Evolutionary conservation across 2,888 invertebrate species (phyloP), one percentile per base, ranked within the genome.

Genomic region (Lycaena phlaeas): DNA sequence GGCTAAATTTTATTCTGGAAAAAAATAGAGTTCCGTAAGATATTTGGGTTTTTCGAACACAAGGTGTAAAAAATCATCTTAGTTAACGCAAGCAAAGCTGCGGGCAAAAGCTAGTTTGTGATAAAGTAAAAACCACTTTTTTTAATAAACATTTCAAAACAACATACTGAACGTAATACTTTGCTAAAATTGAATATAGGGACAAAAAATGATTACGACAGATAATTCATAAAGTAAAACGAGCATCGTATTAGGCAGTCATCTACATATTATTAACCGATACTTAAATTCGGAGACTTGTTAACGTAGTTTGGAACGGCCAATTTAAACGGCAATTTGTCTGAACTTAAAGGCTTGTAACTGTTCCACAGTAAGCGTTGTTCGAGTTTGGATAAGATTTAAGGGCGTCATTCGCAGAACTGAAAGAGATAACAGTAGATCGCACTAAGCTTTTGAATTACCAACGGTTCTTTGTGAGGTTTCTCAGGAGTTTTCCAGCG

Each of bases 241-340:
- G 9, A 22, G 22, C 7, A 9, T 6, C 9, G 2, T 7, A 22
- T 22, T 22, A 22, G 5, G 22, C 7, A 36, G 14, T 12, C 14
- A 26, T 25, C 25, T 31, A 31, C 34, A 34, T 22, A 22, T 9
- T 18, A 34, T 34, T 34, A 34, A 34, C 34, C 34, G 12, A 34
- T 34, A 34, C 34, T 34, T n/a, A 34, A 34, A 34, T 22, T 34
- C 22, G 7, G 34, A 22, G 22, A 34, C 34, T 34, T 34, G 30
- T 25, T 30, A 30, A 39, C 30, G 39, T 39, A 30, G 39, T 39
- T 38, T 38, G 36, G 54, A 57, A 52, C 59, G 54, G 48, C 54
- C 61, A 64, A 69, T 65, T 68, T 66, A 70, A 66, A 64, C 64
- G 64, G 67, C 68, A 65, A 69, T 71, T 71, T 69, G 64, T 64